These are phyloP conservation scores for Phaenicophaeus curvirostris DNA, from an alignment of 2,797 vertebrate species.

Conservation along the genomic window DNA sequence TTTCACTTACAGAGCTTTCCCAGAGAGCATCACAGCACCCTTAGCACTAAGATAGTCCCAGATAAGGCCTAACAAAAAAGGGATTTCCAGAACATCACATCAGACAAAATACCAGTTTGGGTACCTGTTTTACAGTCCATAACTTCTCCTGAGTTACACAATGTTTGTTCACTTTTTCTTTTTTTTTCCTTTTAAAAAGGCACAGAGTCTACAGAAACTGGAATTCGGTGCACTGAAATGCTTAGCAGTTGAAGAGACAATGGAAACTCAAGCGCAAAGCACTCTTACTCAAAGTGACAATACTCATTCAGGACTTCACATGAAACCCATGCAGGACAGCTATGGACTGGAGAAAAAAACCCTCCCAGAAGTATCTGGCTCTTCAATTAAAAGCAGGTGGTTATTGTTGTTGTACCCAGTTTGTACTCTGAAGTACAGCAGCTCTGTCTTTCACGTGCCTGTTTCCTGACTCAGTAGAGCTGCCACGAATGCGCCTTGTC, in stretches of 20 bases:
- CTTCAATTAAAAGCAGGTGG: neutral
- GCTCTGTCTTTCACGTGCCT: neutral
- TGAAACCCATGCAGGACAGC: neutral
- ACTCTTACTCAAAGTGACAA: neutral
- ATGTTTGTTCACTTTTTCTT: neutral
- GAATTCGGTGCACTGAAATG: neutral
- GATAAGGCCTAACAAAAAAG: neutral
- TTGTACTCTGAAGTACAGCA: neutral
- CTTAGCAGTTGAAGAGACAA: neutral
- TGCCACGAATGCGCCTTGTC: accelerated
- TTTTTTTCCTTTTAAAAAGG: neutral
- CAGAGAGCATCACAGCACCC: neutral
- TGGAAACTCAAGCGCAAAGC: neutral
- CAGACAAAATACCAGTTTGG: neutral
- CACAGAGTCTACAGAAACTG: neutral
- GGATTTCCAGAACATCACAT: neutral
- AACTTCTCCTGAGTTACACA: neutral
- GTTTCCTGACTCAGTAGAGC: neutral
- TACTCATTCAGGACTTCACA: accelerated
- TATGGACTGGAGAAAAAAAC: neutral
- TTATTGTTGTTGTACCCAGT: neutral
- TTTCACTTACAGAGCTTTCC: neutral
- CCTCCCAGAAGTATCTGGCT: neutral
- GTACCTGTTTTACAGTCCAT: neutral
- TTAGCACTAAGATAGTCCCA: neutral